Percentiles rank a stretch among this genome's conserved stretches.
Conservation (phyloP, 2,113 vertebrate genomes). For the Lipotes vexillifer region DNA sequence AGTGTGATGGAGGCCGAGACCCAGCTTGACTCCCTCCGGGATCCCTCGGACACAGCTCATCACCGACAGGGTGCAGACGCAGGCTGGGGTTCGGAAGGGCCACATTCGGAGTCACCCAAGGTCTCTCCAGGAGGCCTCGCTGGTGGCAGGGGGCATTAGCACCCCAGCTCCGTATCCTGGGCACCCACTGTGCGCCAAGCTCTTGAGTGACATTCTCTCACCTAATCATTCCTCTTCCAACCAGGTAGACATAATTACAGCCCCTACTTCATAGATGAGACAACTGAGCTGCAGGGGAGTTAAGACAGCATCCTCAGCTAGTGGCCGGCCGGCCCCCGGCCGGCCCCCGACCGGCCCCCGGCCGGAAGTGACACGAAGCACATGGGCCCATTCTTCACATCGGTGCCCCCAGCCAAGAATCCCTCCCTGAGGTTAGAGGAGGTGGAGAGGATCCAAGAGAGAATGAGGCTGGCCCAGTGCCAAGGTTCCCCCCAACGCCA, state of each 20-base stretch:
- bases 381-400: neutral
- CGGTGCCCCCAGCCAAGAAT: neutral
- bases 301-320: neutral
- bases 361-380: neutral
- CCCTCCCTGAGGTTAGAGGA: neutral
- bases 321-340: neutral
- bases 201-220: no score
- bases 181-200: neutral
- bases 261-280: neutral
- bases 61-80: neutral
- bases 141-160: fast-evolving
- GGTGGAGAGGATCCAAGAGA: no score
- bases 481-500: neutral
- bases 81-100: neutral
- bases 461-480: fast-evolving
- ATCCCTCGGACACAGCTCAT: neutral
- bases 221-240: neutral
- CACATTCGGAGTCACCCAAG: neutral
- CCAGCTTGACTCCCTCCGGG: neutral
- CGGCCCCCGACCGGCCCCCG: neutral
- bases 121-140: neutral
- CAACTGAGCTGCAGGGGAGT: no score
- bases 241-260: fast-evolving
- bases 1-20: no score
- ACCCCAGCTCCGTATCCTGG: neutral